Base-by-base conservation (phyloP, 2,888 invertebrate genomes). In the Cremastinae sp. region DNA sequence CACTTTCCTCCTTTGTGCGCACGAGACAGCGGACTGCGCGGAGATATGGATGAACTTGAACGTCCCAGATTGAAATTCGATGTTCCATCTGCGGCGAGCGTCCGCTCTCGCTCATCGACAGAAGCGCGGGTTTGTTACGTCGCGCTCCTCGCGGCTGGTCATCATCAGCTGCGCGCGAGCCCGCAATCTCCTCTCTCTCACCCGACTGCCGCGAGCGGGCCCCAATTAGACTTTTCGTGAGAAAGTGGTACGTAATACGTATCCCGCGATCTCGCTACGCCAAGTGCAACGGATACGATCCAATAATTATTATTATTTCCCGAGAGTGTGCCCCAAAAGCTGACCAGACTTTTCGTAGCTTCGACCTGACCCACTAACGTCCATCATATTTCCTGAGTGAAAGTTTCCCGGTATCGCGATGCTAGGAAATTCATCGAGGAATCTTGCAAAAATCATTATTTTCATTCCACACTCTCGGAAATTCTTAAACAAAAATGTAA, bases 191-290 rank as follows among this genome's bases (percentile, higher is more conserved):
- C 53, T 62, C 28, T 5, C 43, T 47, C 62, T 62, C 47, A 47
- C 61, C 58, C 49, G 69, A 49, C 41, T 55, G 37, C 64, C 49
- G 69, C 59, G 65, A 55, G 56, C 77, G 79, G 83, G 81, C 82
- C 82, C 83, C 83, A 84, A 85, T 85, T 84, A 84, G 80, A 79
- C 79, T 74, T 76, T 75, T 16, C 79, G 79, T 82, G 78, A 83
- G 84, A 84, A 83, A 83, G 80, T 81, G 78, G 81, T 79, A 74
- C 80, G 77, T 75, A 74, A 74, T 76, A 77, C 45, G 75, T 79
- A 69, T 72, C 66, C 56, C 51, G 35, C 22, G 55, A 58, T 14
- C 28, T 35, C 45, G 28, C 12, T 16, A 39, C 14, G 16, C 61
- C 5, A 51, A 74, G 47, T 61, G 53, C 70, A 61, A 70, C 43